Base-by-base conservation (phyloP, 2,797 vertebrate species). In the Artibeus lituratus region DNA sequence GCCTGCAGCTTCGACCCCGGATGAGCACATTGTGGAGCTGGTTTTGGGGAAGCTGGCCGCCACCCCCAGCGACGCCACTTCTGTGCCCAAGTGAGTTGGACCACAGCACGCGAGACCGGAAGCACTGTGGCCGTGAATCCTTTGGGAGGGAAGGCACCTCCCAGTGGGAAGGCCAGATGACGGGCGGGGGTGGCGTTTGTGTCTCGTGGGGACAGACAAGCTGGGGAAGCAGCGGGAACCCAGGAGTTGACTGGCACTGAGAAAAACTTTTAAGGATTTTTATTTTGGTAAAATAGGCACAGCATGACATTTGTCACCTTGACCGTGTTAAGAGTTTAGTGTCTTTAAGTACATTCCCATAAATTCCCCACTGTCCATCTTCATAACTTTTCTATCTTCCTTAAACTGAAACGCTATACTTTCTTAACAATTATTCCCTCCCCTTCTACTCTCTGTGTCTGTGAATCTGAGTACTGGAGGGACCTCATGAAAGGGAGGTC, bases 21-120 rank as follows among this genome's bases (percentile, higher is more conserved):
- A 98, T 1, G 98, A 98, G 72, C 98, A 98, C 81, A 98, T 99
- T 94, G 98, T 98, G 98, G 99, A 99, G 76, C 78, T 99, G 87
- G 98, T 99, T 49, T 86, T 99, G 96, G 98, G 98, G 84, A 99
- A 98, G 93, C 86, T 98, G 94, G 98, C 98, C 51, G 91, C 98
- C 57, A 87, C 96, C 73, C 57, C 97, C 59, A 97, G 97, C 15
- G 98, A 90, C 49, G 51, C 98, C 91, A 89, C 96, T 67, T 96
- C 98, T 0, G 97, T 98, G 93, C 97, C 98, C 47, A 99, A 98
- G 99, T 99, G 96, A 98, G 99, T 97, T 76, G 37, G 77, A 1
- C 12, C 5, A 0, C 4, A 1, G 85, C 37, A 0, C 16, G 7
- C 0, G 0, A 5, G 65, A 2, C 72, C 3, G 4, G 4, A 5